Conservation (phyloP, 30 jellyfish, hydroid and myxozoan species). For the Hydra vulgaris region DNA sequence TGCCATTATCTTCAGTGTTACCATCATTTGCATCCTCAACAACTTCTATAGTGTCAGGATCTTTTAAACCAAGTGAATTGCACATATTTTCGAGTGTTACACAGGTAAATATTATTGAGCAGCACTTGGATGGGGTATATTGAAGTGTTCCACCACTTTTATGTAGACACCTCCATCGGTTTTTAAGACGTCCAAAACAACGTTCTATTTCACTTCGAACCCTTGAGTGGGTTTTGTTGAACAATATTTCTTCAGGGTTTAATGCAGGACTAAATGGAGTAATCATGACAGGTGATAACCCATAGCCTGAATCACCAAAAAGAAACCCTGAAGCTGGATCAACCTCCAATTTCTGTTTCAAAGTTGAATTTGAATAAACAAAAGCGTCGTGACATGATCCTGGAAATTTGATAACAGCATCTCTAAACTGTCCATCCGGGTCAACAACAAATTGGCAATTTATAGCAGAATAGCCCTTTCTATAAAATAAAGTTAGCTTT, state of each 20-base stretch:
- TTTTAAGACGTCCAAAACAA: neutral
- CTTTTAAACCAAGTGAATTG: neutral
- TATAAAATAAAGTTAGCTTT: neutral
- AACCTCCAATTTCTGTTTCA: neutral
- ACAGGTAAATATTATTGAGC: neutral
- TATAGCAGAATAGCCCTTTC: neutral
- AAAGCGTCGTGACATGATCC: neutral
- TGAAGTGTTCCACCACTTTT: neutral
- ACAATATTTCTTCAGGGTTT: neutral
- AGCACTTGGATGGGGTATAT: neutral
- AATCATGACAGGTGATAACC: neutral
- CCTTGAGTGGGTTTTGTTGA: neutral
- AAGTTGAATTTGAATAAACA: neutral
- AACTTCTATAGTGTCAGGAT: neutral
- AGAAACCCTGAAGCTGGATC: neutral
- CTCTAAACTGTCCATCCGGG: neutral
- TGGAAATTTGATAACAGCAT: neutral
- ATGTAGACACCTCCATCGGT: neutral
- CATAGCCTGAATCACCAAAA: neutral
- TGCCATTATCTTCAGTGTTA: neutral
- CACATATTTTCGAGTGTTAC: neutral
- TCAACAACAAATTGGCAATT: neutral
- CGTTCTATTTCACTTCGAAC: neutral
- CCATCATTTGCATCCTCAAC: neutral
- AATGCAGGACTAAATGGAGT: neutral